These are phyloP conservation scores for Microplitis deprimator DNA, from an alignment of 2,888 invertebrate genomes.

Conservation along the genomic window DNA sequence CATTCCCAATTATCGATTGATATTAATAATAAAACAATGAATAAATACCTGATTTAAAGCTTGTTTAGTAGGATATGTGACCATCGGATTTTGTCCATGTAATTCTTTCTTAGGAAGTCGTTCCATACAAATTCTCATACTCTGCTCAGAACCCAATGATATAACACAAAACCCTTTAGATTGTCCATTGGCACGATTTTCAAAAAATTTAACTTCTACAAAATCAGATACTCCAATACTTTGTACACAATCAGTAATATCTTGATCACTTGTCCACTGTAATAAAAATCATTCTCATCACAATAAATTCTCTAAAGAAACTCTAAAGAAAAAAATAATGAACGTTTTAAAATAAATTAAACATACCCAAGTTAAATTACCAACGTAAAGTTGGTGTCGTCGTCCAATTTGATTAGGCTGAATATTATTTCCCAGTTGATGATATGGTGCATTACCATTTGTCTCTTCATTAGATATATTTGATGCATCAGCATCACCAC, in stretches of 20 bases:
- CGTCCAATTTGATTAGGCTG: conserved; percentile 81
- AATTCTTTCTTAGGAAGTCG: conserved; percentile 95
- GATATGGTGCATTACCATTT: conserved; percentile 80
- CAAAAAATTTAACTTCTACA: conserved; percentile 98
- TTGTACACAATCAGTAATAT: conserved; percentile 91
- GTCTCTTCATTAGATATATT: conserved; percentile 79
- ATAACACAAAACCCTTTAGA: conserved; percentile 98
- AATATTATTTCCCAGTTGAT: conserved; percentile 79
- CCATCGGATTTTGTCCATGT: conserved; percentile 95
- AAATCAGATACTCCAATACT: conserved; percentile 93
- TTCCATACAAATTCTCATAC: conserved; percentile 91
- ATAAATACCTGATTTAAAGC: conserved; percentile 76
- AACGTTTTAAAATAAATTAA: conserved; percentile 63
- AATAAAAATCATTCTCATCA: conserved; percentile 69
- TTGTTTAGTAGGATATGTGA: conserved; percentile 96
- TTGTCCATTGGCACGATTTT: conserved; percentile 98
- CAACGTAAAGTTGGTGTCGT: conserved; percentile 94
- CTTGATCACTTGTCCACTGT: conserved; percentile 98
- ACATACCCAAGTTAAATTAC: conserved; percentile 97
- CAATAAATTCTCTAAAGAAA: too few species aligned
- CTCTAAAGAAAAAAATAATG: conserved; percentile 63
- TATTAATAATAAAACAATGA: background rate
- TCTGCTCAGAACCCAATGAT: conserved; percentile 92
- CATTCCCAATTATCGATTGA: background rate
- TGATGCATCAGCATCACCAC: conserved; percentile 76